Base-by-base conservation (phyloP, 1,140 invertebrate genomes). In the Pinna nobilis region DNA sequence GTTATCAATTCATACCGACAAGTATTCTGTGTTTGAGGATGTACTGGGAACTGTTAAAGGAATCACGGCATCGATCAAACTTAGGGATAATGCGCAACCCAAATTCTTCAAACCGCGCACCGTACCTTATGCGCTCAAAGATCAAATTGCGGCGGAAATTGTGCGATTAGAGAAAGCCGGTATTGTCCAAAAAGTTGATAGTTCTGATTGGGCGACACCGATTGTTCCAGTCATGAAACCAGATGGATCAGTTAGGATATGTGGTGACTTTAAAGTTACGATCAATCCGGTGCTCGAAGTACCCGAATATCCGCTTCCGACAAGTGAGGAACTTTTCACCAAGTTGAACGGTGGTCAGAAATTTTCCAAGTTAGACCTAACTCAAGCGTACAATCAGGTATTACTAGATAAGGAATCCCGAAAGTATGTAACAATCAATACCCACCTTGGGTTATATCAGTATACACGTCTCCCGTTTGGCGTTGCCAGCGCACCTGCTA, bases 121-220 rank as follows among this genome's bases (percentile, higher is more conserved):
- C 44, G 33, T 72, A 20, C 55, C 68, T 76, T 33, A 35, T 65
- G 13, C 41, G 67, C 71, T 25, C 71, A 75, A 44, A 23, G 64
- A 83, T 32, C 76, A 83, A 59, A 74, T 90, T 20, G 81, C 88
- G 3, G 23, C 77, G 5, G 84, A 91, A 79, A 67, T 90, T 23
- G 77, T 84, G 7, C 71, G 78, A 37, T 70, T 90, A 33, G 82
- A 84, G 33, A 25, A 60, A 23, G 74, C 86, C 55, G 87, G 88
- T 32, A 39, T 61, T 35, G 13, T 61, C 4, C 9, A 61, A 23
- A 61, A 79, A 60, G 85, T 90, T 28, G 80, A 86, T 53, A 67
- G 73, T 74, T 87, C 84, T 6, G 86, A 90, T 47, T 92, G 90
- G 90, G 90, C 88, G 5, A 88, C 90, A 4, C 90, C 90, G 0